These are phyloP conservation scores for Rostratula benghalensis DNA, from an alignment of 2,113 vertebrate species.

Conservation along the genomic window DNA sequence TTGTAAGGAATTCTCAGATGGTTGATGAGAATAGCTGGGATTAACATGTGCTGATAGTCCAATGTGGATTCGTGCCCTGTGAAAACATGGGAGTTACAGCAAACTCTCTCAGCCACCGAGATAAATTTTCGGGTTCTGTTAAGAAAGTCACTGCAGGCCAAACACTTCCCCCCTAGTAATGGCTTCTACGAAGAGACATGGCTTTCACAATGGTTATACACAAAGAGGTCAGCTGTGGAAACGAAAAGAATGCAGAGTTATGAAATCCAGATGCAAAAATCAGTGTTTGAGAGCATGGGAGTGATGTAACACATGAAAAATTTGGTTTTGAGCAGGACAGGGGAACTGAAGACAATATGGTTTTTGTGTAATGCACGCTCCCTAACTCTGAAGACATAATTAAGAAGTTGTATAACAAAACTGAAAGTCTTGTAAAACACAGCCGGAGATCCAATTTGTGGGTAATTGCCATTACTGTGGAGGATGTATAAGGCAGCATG, in stretches of 20 bases:
- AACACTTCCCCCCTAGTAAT: background rate
- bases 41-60: background rate
- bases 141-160: background rate
- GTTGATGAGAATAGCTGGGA: background rate
- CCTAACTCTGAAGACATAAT: conserved; percentile 24
- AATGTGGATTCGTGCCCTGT: background rate
- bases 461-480: conserved; percentile 13
- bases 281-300: background rate
- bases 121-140: background rate
- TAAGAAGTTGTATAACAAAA: conserved; percentile 41
- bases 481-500: background rate
- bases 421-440: conserved; percentile 30
- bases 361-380: background rate
- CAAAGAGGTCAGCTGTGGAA: background rate
- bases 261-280: background rate
- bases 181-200: background rate
- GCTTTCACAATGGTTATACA: background rate
- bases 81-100: background rate
- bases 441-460: background rate
- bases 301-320: background rate
- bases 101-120: background rate
- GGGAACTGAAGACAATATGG: background rate
- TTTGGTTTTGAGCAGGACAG: background rate
- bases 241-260: background rate
- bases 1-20: background rate